Conservation (phyloP, 53 echinoderm and acorn worm species). For the Actinopyga echinites region DNA sequence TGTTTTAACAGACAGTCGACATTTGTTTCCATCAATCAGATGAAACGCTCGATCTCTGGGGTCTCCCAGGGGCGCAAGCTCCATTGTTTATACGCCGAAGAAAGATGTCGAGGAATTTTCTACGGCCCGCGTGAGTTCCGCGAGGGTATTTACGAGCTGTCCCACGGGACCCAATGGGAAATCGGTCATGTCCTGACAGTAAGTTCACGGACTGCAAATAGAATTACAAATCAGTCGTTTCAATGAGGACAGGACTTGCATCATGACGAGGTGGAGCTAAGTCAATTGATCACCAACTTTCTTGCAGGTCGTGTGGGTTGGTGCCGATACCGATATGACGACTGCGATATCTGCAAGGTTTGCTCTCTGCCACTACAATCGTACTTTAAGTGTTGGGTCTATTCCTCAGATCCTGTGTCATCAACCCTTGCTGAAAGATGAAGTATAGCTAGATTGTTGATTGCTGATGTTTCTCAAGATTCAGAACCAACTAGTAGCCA, state of each 20-base stretch:
- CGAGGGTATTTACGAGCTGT: slow-evolving; percentile 24
- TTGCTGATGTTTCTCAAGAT: no score
- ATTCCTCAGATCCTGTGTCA: no score
- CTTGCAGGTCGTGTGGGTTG: no score
- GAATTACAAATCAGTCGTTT: slow-evolving; percentile 11
- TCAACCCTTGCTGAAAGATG: no score
- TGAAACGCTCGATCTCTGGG: neutral
- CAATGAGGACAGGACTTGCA: neutral
- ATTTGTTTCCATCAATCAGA: slow-evolving; percentile 39
- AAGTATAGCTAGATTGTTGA: no score
- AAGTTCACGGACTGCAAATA: slow-evolving; percentile 23
- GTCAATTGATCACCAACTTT: no score
- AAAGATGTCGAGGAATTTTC: slow-evolving; percentile 23
- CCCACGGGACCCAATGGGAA: slow-evolving; percentile 37
- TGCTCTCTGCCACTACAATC: no score
- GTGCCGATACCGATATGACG: no score
- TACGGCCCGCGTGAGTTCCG: slow-evolving; percentile 6
- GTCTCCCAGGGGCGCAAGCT: slow-evolving; percentile 14
- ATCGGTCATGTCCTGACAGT: slow-evolving; percentile 43
- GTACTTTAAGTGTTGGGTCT: no score
- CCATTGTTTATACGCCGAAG: slow-evolving; percentile 23
- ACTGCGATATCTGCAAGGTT: no score
- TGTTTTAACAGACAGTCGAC: slow-evolving; percentile 21
- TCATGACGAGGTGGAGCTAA: no score
- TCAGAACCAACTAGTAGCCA: no score